A percentile compares a stretch with the other conserved stretches of the same genome.
Evolutionary conservation across 2,888 invertebrate genomes (phyloP).

Genomic region (Eupithecia insigniata): DNA sequence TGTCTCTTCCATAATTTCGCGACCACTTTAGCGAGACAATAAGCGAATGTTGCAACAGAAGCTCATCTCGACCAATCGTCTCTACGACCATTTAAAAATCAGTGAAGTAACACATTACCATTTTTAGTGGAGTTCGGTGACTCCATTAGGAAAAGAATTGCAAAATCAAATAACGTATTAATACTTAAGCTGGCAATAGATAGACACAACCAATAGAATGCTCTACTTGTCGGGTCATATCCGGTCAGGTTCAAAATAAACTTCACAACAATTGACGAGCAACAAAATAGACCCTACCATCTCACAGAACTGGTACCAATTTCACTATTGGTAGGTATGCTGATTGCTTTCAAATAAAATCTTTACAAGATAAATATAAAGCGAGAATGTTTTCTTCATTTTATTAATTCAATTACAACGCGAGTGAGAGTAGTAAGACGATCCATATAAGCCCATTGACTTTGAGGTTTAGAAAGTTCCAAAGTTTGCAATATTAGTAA

Average conservation of each 20-base stretch:
- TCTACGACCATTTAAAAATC: constrained; percentile 23
- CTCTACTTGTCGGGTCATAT: background rate
- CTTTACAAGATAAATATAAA: background rate
- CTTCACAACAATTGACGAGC: background rate
- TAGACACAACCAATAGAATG: background rate
- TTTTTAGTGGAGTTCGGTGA: constrained; percentile 7
- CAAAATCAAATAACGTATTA: background rate
- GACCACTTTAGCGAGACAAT: constrained; percentile 25
- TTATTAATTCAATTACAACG: background rate
- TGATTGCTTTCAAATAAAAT: background rate
- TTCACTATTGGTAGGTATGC: background rate
- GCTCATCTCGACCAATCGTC: constrained; percentile 18
- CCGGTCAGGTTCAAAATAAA: background rate
- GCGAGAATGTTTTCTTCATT: background rate
- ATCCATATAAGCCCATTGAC: constrained; percentile 56
- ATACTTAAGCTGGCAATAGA: background rate
- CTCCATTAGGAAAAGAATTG: constrained; percentile 9
- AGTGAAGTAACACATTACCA: constrained; percentile 19
- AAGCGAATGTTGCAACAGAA: constrained; percentile 20
- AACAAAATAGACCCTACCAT: background rate
- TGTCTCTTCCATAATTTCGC: constrained; percentile 13
- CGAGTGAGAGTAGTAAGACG: background rate
- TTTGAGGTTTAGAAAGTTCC: constrained; percentile 69
- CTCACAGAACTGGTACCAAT: background rate
- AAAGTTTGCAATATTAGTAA: constrained; percentile 54